phyloP scores from a whole-genome alignment of 1,140 invertebrate species.

The Paraescarpia echinospica region DNA sequence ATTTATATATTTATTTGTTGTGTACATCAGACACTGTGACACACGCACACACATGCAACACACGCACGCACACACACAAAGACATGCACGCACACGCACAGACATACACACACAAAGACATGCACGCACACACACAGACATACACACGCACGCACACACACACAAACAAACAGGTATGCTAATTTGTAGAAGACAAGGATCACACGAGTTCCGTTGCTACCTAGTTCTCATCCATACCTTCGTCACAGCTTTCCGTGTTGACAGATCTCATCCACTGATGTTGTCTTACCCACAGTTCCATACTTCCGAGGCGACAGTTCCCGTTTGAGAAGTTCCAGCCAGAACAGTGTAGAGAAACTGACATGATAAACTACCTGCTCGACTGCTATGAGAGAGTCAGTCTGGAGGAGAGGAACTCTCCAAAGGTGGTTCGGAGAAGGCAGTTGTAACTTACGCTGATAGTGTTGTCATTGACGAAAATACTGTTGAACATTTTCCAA shows the following conservation, averaged over 20 bases:
- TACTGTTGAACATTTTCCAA: neutral
- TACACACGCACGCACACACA: no score
- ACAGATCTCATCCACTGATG: neutral
- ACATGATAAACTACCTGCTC: slow-evolving; percentile 54
- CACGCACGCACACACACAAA: no score
- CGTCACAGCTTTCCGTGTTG: neutral
- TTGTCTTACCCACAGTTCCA: neutral
- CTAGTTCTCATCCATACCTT: no score
- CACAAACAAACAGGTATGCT: neutral
- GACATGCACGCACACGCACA: no score
- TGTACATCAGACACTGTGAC: no score
- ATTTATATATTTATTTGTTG: no score
- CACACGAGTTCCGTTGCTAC: neutral
- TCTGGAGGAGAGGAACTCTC: slow-evolving; percentile 56
- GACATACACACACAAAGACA: no score
- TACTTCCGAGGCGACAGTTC: neutral
- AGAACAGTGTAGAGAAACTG: slow-evolving; percentile 46
- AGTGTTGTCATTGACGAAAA: no score
- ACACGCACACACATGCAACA: no score
- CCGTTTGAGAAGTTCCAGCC: slow-evolving; percentile 32
- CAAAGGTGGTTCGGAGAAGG: slow-evolving; percentile 62
- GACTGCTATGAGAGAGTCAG: slow-evolving; percentile 55
- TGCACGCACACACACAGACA: no score
- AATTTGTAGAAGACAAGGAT: neutral
- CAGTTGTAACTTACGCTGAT: neutral